Percentiles rank a stretch among this genome's conserved stretches.
Conservation (phyloP, 2,113 vertebrate genomes). For the Chloropsis cyanopogon region DNA sequence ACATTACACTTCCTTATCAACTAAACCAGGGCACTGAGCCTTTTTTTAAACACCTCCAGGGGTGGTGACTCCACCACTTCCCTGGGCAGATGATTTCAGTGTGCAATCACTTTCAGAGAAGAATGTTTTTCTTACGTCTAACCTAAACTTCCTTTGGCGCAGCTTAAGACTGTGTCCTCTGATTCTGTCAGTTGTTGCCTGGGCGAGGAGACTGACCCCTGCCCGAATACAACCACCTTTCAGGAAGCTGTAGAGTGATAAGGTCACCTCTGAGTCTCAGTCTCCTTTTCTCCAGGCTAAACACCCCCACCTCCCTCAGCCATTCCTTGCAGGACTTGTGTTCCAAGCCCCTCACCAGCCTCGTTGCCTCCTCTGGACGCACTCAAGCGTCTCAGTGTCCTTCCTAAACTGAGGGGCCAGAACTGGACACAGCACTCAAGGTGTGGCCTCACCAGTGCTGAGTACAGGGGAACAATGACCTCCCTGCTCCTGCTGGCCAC, state of each 20-base stretch:
- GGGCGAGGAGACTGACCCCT: fast-evolving
- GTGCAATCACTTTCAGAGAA: not conserved
- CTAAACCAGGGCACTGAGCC: not conserved
- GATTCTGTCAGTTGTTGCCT: too few species aligned
- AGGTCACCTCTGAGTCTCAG: not conserved
- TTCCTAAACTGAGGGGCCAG: too few species aligned
- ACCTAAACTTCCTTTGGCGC: not conserved
- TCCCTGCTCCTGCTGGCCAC: not conserved
- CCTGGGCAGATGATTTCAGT: not conserved
- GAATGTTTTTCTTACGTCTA: not conserved
- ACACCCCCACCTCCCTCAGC: not conserved
- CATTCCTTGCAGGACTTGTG: fast-evolving
- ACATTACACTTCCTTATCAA: not conserved
- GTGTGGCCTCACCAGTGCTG: not conserved
- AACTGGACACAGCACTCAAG: too few species aligned
- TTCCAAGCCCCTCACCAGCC: not conserved
- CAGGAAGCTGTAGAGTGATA: not conserved
- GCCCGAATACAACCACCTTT: fast-evolving
- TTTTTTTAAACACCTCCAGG: not conserved
- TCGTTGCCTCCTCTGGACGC: too few species aligned
- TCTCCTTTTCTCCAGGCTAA: not conserved
- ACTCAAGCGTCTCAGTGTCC: too few species aligned
- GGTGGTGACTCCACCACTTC: not conserved
- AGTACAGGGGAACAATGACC: not conserved
- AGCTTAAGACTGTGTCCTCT: not conserved